A percentile compares a stretch with the other conserved stretches of the same genome.
Conservation (phyloP, 2,888 invertebrate genomes). For the Cephus pulcher region DNA sequence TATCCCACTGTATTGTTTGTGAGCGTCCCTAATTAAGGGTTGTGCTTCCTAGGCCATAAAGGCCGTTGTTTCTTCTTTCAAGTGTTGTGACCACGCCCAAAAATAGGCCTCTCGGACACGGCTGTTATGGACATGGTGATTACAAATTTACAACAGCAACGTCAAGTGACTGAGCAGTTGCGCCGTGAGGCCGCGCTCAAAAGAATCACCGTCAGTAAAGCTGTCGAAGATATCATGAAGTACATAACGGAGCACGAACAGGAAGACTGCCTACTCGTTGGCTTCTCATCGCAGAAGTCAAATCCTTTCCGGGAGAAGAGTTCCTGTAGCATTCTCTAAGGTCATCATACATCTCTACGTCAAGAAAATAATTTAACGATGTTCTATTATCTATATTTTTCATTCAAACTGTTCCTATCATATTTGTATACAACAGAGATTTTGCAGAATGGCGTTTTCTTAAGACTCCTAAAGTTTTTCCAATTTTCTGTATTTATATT, state of each 20-base stretch:
- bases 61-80: background rate
- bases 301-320: conserved; percentile 97
- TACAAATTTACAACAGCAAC: conserved; percentile 93
- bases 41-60: background rate
- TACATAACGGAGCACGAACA: conserved; percentile 91
- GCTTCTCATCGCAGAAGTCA: conserved; percentile 93
- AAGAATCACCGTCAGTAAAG: conserved; percentile 86
- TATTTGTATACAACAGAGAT: background rate
- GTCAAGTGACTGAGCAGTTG: conserved; percentile 92
- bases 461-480: background rate
- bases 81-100: conserved; percentile 62
- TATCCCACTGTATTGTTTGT: background rate
- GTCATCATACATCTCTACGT: background rate
- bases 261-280: conserved; percentile 92
- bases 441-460: background rate
- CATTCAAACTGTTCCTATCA: background rate
- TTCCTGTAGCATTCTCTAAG: conserved; percentile 85
- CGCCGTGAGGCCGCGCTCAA: conserved; percentile 90
- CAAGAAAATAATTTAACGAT: background rate
- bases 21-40: background rate
- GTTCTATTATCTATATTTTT: background rate
- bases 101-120: conserved; percentile 89
- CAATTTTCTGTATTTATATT: background rate
- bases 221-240: conserved; percentile 92
- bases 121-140: conserved; percentile 93